Evolutionary conservation across 2,113 vertebrate genomes (phyloP).

Genomic region (Poeciliopsis turrubarensis): DNA sequence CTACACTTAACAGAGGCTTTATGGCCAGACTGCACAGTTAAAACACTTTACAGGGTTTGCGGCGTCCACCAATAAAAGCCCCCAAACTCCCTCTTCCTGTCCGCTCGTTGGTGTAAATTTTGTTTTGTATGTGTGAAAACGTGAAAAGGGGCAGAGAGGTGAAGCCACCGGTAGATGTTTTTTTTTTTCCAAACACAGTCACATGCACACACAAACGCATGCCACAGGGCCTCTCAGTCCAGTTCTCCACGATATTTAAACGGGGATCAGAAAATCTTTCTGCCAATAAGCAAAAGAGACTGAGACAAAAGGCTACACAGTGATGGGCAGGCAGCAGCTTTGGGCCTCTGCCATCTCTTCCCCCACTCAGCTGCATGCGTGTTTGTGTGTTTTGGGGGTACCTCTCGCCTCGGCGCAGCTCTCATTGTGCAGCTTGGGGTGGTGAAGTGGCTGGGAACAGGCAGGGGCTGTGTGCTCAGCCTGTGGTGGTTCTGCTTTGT

Average conservation of each 20-base stretch:
- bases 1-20: conserved; percentile 79
- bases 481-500: conserved; percentile 70
- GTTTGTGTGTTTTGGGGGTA: conserved; percentile 55
- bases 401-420: conserved; percentile 53
- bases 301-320: conserved; percentile 68
- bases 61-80: conserved; percentile 76
- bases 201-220: conserved; percentile 12
- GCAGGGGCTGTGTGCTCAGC: conserved; percentile 65
- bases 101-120: conserved; percentile 49
- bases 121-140: conserved; percentile 43
- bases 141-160: conserved; percentile 21
- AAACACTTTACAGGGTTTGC: conserved; percentile 76
- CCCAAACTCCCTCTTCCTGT: conserved; percentile 70
- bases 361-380: conserved; percentile 32
- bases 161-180: conserved; percentile 19
- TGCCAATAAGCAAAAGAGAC: conserved; percentile 51
- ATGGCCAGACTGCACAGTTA: conserved; percentile 70
- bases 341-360: conserved; percentile 63
- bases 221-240: conserved; percentile 34
- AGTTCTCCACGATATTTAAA: conserved; percentile 61
- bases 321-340: conserved; percentile 64
- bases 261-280: conserved; percentile 63
- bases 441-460: conserved; percentile 76
- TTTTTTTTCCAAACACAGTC: background rate
- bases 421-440: conserved; percentile 60